phyloP scores from a whole-genome alignment of 2,797 vertebrate genomes.

The Echiichthys vipera region DNA sequence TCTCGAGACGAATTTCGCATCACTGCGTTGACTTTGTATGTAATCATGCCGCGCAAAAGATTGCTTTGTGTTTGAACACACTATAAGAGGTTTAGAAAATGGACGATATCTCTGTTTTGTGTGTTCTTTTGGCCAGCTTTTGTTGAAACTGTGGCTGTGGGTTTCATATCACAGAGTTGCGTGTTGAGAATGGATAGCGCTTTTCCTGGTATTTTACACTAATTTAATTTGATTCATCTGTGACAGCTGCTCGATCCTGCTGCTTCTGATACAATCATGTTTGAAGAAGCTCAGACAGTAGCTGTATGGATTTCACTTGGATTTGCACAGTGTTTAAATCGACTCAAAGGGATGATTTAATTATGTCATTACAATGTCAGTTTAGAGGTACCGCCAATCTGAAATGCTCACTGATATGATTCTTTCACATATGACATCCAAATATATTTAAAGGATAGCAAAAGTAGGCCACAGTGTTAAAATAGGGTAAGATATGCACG shows the following conservation, averaged over 20 bases:
- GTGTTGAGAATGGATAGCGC: background rate
- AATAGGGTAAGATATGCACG: constrained; percentile 8
- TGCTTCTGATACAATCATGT: background rate
- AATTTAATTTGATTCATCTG: background rate
- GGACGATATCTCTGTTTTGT: background rate
- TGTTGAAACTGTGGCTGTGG: constrained; percentile 1
- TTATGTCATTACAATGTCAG: constrained; percentile 11
- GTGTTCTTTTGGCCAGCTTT: constrained; percentile 9
- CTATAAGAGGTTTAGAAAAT: constrained; percentile 11
- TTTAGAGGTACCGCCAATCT: background rate
- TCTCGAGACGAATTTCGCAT: no score
- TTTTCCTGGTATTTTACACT: background rate
- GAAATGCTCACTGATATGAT: constrained; percentile 39
- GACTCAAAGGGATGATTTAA: constrained; percentile 9
- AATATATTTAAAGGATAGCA: constrained; percentile 33
- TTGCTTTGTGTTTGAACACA: no score
- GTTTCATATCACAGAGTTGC: constrained; percentile 15
- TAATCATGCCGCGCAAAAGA: no score
- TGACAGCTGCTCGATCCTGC: constrained; percentile 1
- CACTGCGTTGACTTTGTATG: no score
- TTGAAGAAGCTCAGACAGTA: background rate
- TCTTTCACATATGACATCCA: constrained; percentile 29
- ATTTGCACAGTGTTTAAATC: constrained; percentile 44
- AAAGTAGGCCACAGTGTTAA: constrained; percentile 42
- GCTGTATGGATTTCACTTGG: constrained; percentile 9